Percentiles rank a stretch among this genome's conserved stretches.
These are phyloP conservation scores for Hemistola chrysoprasaria DNA, from an alignment of 2,888 invertebrate species.

Conservation along the genomic window DNA sequence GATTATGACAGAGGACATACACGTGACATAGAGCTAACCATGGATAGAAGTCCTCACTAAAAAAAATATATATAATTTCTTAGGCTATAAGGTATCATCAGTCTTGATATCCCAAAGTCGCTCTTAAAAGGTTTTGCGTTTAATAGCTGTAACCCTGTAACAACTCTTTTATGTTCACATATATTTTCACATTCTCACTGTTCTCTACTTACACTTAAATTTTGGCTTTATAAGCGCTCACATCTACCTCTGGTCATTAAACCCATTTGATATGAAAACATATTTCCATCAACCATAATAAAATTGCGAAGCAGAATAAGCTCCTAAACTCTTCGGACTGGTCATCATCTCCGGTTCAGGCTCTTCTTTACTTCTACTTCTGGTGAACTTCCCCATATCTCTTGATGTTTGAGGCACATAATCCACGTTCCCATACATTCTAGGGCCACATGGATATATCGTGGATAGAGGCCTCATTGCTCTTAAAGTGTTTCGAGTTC, in stretches of 20 bases:
- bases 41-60: too few species aligned
- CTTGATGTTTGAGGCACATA: constrained; percentile 54
- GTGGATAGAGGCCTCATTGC: constrained; percentile 74
- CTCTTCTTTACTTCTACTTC: constrained; percentile 53
- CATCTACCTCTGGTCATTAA: constrained; percentile 1
- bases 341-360: constrained; percentile 53
- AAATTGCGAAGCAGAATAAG: constrained; percentile 62
- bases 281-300: constrained; percentile 68
- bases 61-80: too few species aligned
- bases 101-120: too few species aligned
- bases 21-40: too few species aligned
- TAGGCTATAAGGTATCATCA: too few species aligned
- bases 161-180: too few species aligned
- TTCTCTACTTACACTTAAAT: background rate
- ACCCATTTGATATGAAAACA: constrained; percentile 5
- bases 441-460: constrained; percentile 66
- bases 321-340: constrained; percentile 70
- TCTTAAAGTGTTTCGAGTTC: constrained; percentile 59
- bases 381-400: constrained; percentile 50
- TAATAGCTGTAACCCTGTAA: too few species aligned
- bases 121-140: too few species aligned
- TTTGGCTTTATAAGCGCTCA: constrained; percentile 15
- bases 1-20: too few species aligned
- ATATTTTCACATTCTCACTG: background rate
- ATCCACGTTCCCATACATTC: constrained; percentile 72